phyloP scores from a whole-genome alignment of 2,888 invertebrate genomes.

The Anarsia innoxiella region DNA sequence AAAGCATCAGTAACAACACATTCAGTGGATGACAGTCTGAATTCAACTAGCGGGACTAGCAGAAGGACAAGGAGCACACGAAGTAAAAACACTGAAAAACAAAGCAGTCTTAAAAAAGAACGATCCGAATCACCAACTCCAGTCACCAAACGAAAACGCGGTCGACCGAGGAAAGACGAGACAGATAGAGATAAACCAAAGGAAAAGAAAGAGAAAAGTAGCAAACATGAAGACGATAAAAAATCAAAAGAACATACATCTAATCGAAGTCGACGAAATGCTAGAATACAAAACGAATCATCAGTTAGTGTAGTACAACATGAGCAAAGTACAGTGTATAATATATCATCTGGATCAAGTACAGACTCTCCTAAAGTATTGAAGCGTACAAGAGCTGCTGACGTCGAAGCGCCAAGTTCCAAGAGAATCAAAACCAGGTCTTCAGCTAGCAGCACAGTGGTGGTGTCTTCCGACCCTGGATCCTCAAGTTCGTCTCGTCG shows the following conservation, averaged over 20 bases:
- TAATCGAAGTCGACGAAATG: conserved; percentile 5
- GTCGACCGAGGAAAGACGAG: neutral
- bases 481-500: neutral
- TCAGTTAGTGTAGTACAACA: conserved; percentile 9
- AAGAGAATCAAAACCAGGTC: conserved; percentile 32
- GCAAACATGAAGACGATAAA: conserved; percentile 14
- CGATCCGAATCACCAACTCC: conserved; percentile 10
- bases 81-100: conserved; percentile 15
- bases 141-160: conserved; percentile 19
- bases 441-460: too few species aligned
- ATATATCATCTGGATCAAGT: conserved; percentile 39
- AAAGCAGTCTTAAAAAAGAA: too few species aligned
- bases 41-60: conserved; percentile 7
- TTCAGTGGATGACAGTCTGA: conserved; percentile 7
- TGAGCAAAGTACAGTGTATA: conserved; percentile 50
- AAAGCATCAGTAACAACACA: neutral
- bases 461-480: neutral
- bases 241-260: conserved; percentile 1
- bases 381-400: conserved; percentile 25
- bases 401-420: conserved; percentile 25
- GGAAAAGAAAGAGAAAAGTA: conserved; percentile 12
- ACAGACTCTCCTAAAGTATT: conserved; percentile 36
- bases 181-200: neutral
- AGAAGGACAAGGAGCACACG: conserved; percentile 15
- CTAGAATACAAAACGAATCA: too few species aligned